Evolutionary conservation across 2,113 vertebrate genomes (phyloP).

Genomic region (Amphiprion percula): DNA sequence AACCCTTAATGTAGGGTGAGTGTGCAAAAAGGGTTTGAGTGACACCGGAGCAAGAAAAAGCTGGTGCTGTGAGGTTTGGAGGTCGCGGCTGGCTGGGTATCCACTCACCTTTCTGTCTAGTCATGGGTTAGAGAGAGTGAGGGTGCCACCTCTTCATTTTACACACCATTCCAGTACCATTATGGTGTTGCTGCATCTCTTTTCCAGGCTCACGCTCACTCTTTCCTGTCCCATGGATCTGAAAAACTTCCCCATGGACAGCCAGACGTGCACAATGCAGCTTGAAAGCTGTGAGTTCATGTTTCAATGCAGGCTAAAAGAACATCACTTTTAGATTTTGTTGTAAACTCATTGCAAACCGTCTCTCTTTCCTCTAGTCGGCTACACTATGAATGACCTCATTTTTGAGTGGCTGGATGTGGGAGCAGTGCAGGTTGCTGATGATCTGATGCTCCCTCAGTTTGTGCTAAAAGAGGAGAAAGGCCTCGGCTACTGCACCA

Average conservation of each 20-base stretch:
- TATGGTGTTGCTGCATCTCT: conserved; percentile 36
- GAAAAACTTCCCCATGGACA: conserved; percentile 98
- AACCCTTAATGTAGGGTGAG: conserved; percentile 30
- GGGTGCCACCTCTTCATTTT: conserved; percentile 12
- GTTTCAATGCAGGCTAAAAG: not conserved
- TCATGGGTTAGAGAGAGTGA: not conserved
- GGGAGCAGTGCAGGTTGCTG: conserved; percentile 93
- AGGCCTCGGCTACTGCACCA: conserved; percentile 95
- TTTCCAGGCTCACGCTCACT: conserved; percentile 90
- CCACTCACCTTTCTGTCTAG: not conserved
- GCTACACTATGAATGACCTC: conserved; percentile 97
- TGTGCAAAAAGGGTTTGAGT: conserved; percentile 38
- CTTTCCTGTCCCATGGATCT: conserved; percentile 97
- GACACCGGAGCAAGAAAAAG: conserved; percentile 20
- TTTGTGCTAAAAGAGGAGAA: conserved; percentile 94
- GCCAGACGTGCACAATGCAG: conserved; percentile 95
- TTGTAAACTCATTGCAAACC: not conserved
- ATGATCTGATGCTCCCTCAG: conserved; percentile 92
- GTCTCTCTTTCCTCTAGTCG: conserved; percentile 82
- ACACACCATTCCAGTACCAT: conserved; percentile 2
- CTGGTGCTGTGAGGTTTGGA: conserved; percentile 14
- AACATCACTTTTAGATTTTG: not conserved
- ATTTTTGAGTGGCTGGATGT: conserved; percentile 95
- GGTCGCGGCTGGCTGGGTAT: not conserved
- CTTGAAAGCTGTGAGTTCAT: conserved; percentile 94